Evolutionary conservation across 1,140 invertebrate genomes (phyloP).

Genomic region (Pomacea maculata): DNA sequence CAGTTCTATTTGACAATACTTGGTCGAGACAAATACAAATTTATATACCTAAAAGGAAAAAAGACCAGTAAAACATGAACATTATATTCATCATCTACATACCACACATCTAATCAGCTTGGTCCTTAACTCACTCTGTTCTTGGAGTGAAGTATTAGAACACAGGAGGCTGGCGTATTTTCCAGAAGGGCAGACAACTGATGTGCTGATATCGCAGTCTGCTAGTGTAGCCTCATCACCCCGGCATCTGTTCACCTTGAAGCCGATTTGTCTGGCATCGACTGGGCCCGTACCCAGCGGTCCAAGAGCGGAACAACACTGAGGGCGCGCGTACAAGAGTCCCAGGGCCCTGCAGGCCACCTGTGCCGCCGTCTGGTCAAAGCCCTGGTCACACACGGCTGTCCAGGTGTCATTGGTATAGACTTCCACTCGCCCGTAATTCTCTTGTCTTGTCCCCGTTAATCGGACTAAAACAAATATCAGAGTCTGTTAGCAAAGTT

Average conservation of each 20-base stretch:
- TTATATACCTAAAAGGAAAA: too few relatives aligned
- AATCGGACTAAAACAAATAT: conserved; percentile 32
- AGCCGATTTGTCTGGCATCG: conserved; percentile 21
- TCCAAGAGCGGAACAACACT: conserved; percentile 43
- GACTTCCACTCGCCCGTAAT: conserved; percentile 46
- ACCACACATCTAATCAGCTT: too few relatives aligned
- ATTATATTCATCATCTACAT: too few relatives aligned
- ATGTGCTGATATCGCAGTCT: conserved; percentile 24
- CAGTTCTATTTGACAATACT: too few relatives aligned
- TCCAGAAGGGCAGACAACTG: conserved; percentile 27
- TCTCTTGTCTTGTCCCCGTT: conserved; percentile 29
- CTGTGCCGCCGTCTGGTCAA: conserved; percentile 37
- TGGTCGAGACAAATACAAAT: too few relatives aligned
- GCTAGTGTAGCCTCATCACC: conserved; percentile 29
- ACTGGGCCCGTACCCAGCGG: background rate
- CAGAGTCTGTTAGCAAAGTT: too few relatives aligned
- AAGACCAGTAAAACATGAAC: too few relatives aligned
- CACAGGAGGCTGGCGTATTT: conserved; percentile 46
- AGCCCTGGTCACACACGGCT: conserved; percentile 45
- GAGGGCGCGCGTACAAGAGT: conserved; percentile 33
- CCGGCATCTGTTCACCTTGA: conserved; percentile 37
- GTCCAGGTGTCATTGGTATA: conserved; percentile 36
- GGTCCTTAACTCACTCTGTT: conserved; percentile 9
- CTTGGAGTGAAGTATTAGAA: conserved; percentile 28
- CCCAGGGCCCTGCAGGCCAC: conserved; percentile 40